Percentiles rank a stretch among this genome's conserved stretches.
Conservation (phyloP, 2,113 vertebrate genomes). For the Gobius niger region DNA sequence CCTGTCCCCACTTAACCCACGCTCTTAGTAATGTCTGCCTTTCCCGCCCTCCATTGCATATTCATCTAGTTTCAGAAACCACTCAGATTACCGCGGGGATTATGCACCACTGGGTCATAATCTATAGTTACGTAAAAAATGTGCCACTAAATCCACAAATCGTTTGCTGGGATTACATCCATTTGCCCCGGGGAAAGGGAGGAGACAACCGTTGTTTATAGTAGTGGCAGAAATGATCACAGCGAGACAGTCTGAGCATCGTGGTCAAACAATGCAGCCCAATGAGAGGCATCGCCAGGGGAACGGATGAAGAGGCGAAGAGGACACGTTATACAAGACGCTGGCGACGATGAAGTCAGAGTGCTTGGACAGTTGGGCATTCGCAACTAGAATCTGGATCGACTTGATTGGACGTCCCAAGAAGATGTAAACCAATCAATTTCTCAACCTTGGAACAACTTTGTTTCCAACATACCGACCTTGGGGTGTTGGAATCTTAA, state of each 20-base stretch:
- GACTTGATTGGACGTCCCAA: background rate
- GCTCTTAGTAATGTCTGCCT: constrained; percentile 20
- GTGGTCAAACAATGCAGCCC: constrained; percentile 14
- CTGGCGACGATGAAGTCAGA: constrained; percentile 19
- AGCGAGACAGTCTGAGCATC: constrained; percentile 11
- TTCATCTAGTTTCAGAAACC: constrained; percentile 49
- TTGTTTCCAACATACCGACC: background rate
- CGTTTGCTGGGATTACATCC: constrained; percentile 80
- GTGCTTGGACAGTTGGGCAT: constrained; percentile 11
- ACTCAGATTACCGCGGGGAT: constrained; percentile 76
- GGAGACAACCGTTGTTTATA: constrained; percentile 14
- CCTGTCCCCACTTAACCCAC: constrained; percentile 15
- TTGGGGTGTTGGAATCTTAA: too few relatives aligned
- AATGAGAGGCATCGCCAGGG: constrained; percentile 11
- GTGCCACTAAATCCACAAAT: constrained; percentile 64
- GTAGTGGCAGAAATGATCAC: constrained; percentile 19
- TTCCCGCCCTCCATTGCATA: constrained; percentile 17
- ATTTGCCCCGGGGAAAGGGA: constrained; percentile 38
- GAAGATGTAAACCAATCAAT: constrained; percentile 21
- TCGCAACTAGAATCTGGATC: constrained; percentile 16
- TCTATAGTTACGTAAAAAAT: constrained; percentile 81
- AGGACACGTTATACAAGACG: background rate
- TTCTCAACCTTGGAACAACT: background rate
- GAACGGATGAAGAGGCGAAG: background rate
- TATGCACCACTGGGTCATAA: constrained; percentile 67